Conservation (phyloP, 2,113 vertebrate genomes). For the Rhizomys pruinosus region DNA sequence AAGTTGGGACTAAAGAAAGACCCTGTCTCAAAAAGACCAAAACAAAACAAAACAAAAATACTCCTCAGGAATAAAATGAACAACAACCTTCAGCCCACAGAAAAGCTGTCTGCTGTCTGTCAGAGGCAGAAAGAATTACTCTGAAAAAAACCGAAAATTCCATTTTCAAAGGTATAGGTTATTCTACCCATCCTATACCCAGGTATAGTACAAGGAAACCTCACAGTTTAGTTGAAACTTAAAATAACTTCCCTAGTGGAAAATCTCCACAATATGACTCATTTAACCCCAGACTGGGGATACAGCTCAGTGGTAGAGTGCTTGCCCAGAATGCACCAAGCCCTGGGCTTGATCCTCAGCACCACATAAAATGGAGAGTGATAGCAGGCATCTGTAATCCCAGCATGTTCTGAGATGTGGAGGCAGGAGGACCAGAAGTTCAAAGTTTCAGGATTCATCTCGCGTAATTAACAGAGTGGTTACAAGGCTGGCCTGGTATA, state of each 20-base stretch:
- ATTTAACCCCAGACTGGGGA: background rate
- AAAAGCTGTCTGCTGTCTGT: background rate
- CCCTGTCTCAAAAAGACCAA: too few species aligned
- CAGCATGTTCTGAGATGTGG: background rate
- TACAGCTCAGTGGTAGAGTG: background rate
- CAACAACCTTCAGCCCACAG: background rate
- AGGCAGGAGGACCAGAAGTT: too few species aligned
- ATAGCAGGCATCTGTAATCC: background rate
- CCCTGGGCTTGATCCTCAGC: background rate
- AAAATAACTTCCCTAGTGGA: background rate
- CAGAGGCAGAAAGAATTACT: background rate
- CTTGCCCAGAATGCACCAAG: background rate
- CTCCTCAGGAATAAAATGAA: background rate
- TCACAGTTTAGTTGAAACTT: background rate
- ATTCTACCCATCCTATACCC: background rate
- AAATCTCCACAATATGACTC: background rate
- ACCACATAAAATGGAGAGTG: background rate
- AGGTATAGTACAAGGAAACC: background rate
- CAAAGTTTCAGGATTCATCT: too few species aligned
- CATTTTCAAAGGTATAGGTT: slow-evolving; percentile 17
- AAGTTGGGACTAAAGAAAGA: too few species aligned
- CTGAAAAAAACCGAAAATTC: background rate
- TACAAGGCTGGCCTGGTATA: too few species aligned
- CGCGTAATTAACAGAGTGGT: too few species aligned
- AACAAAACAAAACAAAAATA: background rate